Base-by-base conservation (phyloP, 23 tunicate genomes). In the Clavelina lepadiformis region DNA sequence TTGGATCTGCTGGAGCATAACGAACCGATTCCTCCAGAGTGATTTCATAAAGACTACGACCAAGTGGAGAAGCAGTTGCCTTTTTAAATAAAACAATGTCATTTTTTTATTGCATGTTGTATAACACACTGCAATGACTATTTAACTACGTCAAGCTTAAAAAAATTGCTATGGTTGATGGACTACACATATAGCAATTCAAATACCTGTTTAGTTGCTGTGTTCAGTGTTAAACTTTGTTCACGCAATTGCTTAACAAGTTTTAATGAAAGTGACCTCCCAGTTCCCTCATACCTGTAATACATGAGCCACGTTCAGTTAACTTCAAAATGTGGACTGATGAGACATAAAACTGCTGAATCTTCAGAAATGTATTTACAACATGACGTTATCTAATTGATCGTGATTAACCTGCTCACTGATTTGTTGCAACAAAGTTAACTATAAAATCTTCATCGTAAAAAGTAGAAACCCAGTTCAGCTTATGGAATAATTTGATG, bases 271-370 rank as follows among this genome's bases (percentile, higher is more conserved):
- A 92, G 52, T 2, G 98, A 83, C 45, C 98, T 26, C 6, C 98
- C 98, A 0, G 98, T 92, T 41, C 98, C 98, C 73, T 92, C 98
- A 67, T 92, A 92, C 35, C 96, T 88, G 51, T 0, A 67, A 45
- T 4, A 57, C 7, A 11, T 11, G 29, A 61, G 22, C 25, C n/a
- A n/a, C n/a, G n/a, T n/a, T n/a, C n/a, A n/a, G n/a, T n/a, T n/a
- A n/a, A n/a, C n/a, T n/a, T n/a, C n/a, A n/a, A n/a, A n/a, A n/a
- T n/a, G n/a, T n/a, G n/a, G n/a, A n/a, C n/a, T n/a, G n/a, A n/a
- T n/a, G n/a, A n/a, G n/a, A n/a, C n/a, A n/a, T n/a, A n/a, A n/a
- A n/a, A n/a, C n/a, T n/a, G n/a, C n/a, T n/a, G n/a, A n/a, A n/a
- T n/a, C n/a, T n/a, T n/a, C n/a, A n/a, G n/a, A n/a, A n/a, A n/a